phyloP scores from a whole-genome alignment of 2,113 vertebrate species.

The Symphodus melops region DNA sequence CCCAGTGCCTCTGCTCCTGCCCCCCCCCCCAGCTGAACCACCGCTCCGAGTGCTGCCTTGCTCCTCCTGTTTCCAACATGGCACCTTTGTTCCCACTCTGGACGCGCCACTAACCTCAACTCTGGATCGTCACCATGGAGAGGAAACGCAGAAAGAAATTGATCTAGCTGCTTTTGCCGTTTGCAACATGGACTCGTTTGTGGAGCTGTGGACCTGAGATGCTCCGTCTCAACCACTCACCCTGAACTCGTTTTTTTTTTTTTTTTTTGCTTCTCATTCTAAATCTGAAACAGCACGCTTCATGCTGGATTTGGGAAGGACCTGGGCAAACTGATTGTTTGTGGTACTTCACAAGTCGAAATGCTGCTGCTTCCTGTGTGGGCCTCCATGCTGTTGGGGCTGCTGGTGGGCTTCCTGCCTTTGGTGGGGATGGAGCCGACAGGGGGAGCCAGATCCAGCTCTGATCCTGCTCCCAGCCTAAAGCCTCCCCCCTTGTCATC shows the following conservation, averaged over 20 bases:
- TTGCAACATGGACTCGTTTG: constrained; percentile 79
- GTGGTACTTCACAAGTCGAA: constrained; percentile 12
- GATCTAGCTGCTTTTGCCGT: constrained; percentile 75
- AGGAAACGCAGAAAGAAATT: constrained; percentile 99
- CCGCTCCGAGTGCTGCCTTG: constrained; percentile 6
- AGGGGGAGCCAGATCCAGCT: constrained; percentile 65
- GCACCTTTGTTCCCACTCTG: constrained; percentile 49
- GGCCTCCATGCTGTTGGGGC: constrained; percentile 84
- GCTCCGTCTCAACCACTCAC: constrained; percentile 41
- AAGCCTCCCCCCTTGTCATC: constrained; percentile 66
- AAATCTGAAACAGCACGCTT: constrained; percentile 26
- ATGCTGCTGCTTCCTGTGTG: constrained; percentile 77
- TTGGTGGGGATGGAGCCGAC: constrained; percentile 82
- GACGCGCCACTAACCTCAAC: constrained; percentile 73
- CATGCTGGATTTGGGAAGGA: constrained; percentile 50
- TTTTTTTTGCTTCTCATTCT: constrained; percentile 36
- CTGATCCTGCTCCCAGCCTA: constrained; percentile 21
- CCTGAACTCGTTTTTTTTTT: constrained; percentile 30
- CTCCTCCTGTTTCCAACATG: constrained; percentile 64
- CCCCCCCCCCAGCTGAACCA: neutral
- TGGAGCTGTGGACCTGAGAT: constrained; percentile 78
- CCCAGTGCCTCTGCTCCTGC: neutral
- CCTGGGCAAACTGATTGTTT: constrained; percentile 35
- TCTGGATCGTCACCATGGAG: constrained; percentile 89
- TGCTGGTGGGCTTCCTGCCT: constrained; percentile 87